Evolutionary conservation across 1,140 invertebrate species (phyloP), one percentile per base, ranked within the genome.

Genomic region (Drosophila ironensis): DNA sequence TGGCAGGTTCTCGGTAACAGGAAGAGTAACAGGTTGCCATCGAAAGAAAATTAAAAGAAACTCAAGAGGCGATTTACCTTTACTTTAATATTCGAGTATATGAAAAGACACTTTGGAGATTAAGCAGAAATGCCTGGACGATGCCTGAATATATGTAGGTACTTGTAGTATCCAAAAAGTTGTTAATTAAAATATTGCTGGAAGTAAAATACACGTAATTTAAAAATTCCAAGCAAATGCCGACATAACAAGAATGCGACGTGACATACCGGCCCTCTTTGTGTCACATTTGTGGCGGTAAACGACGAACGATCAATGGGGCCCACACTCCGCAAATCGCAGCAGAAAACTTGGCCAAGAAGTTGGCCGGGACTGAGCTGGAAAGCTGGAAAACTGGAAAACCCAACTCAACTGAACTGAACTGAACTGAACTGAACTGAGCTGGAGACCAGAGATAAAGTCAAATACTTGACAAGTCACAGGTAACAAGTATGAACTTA

Each of bases 391-490:
- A 30, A 30, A 30, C 8, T 30, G 50, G 8, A 48, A 64, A 51
- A 40, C 37, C 30, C 30, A 66, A 45, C 52, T 20, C 24, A 51
- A 33, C 7, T 12, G 22, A 42, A 51, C 67, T 50, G 42, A 42
- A 56, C 38, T 53, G 40, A 72, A 68, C 54, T 63, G 54, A 78
- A 60, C 35, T 9, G 51, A 59, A 16, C 41, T 7, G 42, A 37
- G 53, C 22, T 28, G 3, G 66, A 54, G 59, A 56, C 59, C 80
- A 67, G 74, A 84, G 80, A 84, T 84, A 86, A 84, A 84, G 80
- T 84, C 80, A 84, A 84, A 84, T 84, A 84, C 80, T 84, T 84
- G 80, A 84, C 80, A 84, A 84, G 80, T 84, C 80, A 68, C 80
- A 84, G 80, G 80, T 84, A 84, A 86, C 80, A 84, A 86, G 80